Conservation (phyloP, 2,888 invertebrate species). For the Epistrophe eligans region DNA sequence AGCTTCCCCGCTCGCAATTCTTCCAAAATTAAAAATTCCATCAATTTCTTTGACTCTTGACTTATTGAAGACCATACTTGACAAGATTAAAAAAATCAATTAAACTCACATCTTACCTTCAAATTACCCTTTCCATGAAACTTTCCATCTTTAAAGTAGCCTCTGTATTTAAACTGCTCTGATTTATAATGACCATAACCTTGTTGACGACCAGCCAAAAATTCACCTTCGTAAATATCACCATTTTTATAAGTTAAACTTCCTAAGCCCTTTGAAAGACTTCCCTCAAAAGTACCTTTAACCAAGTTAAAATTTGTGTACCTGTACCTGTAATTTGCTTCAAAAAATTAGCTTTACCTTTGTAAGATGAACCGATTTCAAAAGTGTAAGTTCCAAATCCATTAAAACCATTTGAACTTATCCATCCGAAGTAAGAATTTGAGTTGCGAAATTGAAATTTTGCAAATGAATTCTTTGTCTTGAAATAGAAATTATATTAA, state of each 20-base stretch:
- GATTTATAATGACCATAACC: constrained; percentile 49
- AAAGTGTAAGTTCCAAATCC: constrained; percentile 57
- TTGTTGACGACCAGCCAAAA: constrained; percentile 42
- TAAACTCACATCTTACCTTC: constrained; percentile 29
- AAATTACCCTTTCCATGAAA: constrained; percentile 56
- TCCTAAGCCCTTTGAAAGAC: constrained; percentile 23
- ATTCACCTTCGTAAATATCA: constrained; percentile 42
- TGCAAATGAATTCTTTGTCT: constrained; percentile 48
- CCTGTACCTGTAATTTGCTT: no score
- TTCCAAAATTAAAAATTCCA: constrained; percentile 31
- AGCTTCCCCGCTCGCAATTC: constrained; percentile 22
- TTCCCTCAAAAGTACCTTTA: constrained; percentile 50
- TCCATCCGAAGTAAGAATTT: constrained; percentile 51
- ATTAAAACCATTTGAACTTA: constrained; percentile 30
- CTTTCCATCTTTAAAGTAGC: constrained; percentile 41
- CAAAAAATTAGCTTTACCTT: constrained; percentile 1
- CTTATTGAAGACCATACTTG: background rate
- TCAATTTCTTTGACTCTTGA: constrained; percentile 21
- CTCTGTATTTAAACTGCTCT: constrained; percentile 31
- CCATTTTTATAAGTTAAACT: constrained; percentile 11
- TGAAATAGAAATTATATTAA: background rate
- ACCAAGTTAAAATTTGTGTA: background rate
- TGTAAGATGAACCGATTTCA: constrained; percentile 15
- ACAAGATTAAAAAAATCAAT: background rate
- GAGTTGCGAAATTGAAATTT: constrained; percentile 31